Evolutionary conservation across 2,797 vertebrate species (phyloP), one percentile per base, ranked within the genome.

Genomic region (Chelon auratus): DNA sequence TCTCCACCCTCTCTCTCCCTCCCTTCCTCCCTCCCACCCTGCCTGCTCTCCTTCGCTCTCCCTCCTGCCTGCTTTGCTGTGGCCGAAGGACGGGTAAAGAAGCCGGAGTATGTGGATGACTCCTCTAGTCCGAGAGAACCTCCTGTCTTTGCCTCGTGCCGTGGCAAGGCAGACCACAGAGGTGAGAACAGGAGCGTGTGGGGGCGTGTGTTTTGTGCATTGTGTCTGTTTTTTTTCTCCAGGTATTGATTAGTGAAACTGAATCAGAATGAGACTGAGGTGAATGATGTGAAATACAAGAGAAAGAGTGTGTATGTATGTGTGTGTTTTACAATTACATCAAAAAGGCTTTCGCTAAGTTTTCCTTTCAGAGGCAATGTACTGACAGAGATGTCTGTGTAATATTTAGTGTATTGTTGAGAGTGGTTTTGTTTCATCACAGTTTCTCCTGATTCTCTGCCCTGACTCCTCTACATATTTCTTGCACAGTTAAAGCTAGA

Each of bases 21-120:
- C 30, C 77, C 69, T 80, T 74, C 69, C 80, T 79, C 83, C 66
- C 83, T 72, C 77, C 82, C 69, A 26, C 70, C 72, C 72, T 81
- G 58, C 64, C 36, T 76, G 64, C 78, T 87, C 77, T 74, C 77
- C 83, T 83, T 84, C 84, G 74, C 83, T 85, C 77, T 87, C 73
- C 76, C 69, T 66, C 82, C 82, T 87, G 78, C 76, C 82, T 83
- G 24, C 81, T 84, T 52, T 65, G 84, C 87, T 64, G 84, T 86
- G 89, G 22, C 92, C 94, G 56, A 96, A 98, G 97, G 96, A 95
- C 93, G 94, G 0, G 77, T 93, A 90, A 95, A 95, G 95, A 97
- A 96, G 94, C 95, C 91, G 89, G 97, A 97, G 90, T 96, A 96
- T 87, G 96, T 96, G 92, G 96, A 97, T 84, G 95, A 95, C 86